Evolutionary conservation across 2,888 invertebrate species (phyloP).

Genomic region (Exocentrus adspersus): DNA sequence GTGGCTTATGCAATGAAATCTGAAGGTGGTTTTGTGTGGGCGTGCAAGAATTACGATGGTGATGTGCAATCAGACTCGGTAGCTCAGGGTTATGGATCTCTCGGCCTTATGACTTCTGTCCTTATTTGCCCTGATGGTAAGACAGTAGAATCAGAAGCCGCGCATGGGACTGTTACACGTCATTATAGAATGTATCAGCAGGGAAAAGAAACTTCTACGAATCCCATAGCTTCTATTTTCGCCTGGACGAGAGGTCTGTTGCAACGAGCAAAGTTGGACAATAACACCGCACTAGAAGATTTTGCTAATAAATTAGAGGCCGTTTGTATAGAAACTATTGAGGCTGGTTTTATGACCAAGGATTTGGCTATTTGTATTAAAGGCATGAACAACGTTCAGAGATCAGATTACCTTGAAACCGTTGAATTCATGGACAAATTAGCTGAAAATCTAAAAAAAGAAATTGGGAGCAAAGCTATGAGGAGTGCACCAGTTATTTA

Average conservation of each 20-base stretch:
- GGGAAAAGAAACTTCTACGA: slow-evolving; percentile 98
- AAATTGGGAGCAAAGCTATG: slow-evolving; percentile 49
- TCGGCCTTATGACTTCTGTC: slow-evolving; percentile 98
- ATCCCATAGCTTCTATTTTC: slow-evolving; percentile 98
- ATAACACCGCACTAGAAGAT: slow-evolving; percentile 77
- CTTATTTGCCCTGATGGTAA: slow-evolving; percentile 97
- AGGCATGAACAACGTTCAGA: slow-evolving; percentile 81
- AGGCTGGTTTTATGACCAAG: slow-evolving; percentile 96
- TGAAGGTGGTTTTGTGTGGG: slow-evolving; percentile 99
- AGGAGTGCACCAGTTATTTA: no score
- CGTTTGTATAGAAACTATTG: slow-evolving; percentile 95
- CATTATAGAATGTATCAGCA: slow-evolving; percentile 79
- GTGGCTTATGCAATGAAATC: slow-evolving; percentile 98
- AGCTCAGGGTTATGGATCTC: slow-evolving; percentile 95
- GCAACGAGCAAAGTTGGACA: slow-evolving; percentile 94
- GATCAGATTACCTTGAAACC: slow-evolving; percentile 93
- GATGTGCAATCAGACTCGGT: slow-evolving; percentile 99
- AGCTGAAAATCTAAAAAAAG: slow-evolving; percentile 85
- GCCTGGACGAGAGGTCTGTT: slow-evolving; percentile 91
- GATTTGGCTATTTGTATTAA: slow-evolving; percentile 98
- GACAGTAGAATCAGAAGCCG: slow-evolving; percentile 98
- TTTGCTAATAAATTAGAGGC: slow-evolving; percentile 90
- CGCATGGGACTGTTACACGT: slow-evolving; percentile 83
- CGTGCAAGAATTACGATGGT: slow-evolving; percentile 99
- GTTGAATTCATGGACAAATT: slow-evolving; percentile 97